These are phyloP conservation scores for Conus ventricosus DNA, from an alignment of 1,140 invertebrate genomes.

Conservation along the genomic window DNA sequence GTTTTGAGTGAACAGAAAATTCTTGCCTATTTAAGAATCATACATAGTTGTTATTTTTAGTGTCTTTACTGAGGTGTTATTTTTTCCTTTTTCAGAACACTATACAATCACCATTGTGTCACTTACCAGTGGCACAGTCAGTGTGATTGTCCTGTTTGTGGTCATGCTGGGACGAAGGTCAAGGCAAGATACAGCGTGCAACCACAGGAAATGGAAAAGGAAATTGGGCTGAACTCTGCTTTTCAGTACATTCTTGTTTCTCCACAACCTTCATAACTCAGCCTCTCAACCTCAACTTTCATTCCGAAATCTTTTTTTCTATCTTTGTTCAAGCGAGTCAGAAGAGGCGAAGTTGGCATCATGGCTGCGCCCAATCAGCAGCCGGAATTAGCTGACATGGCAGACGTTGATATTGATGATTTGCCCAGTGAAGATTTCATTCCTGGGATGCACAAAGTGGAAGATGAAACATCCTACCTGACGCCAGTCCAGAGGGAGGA, in stretches of 20 bases:
- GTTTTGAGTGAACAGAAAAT: too few relatives aligned
- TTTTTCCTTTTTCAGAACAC: background rate
- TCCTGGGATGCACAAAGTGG: background rate
- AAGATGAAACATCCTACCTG: background rate
- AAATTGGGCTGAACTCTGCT: background rate
- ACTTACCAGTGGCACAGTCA: background rate
- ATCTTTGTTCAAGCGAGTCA: too few relatives aligned
- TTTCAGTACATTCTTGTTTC: too few relatives aligned
- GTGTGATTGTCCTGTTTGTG: background rate
- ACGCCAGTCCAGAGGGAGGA: background rate
- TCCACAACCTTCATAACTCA: too few relatives aligned
- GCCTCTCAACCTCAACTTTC: too few relatives aligned
- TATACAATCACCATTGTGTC: background rate
- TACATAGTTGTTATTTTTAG: too few relatives aligned
- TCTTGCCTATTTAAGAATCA: too few relatives aligned
- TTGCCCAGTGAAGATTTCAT: background rate
- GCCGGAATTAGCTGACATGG: background rate
- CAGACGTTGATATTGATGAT: too few relatives aligned
- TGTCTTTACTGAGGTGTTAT: too few relatives aligned
- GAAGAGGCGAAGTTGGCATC: too few relatives aligned
- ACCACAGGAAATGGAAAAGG: background rate
- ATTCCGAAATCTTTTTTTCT: too few relatives aligned
- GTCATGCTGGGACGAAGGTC: background rate
- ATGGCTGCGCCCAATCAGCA: background rate
- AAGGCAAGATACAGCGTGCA: background rate